These are phyloP conservation scores for Acrocyrtus sp. DNA, from an alignment of 2,888 invertebrate genomes.

Conservation along the genomic window DNA sequence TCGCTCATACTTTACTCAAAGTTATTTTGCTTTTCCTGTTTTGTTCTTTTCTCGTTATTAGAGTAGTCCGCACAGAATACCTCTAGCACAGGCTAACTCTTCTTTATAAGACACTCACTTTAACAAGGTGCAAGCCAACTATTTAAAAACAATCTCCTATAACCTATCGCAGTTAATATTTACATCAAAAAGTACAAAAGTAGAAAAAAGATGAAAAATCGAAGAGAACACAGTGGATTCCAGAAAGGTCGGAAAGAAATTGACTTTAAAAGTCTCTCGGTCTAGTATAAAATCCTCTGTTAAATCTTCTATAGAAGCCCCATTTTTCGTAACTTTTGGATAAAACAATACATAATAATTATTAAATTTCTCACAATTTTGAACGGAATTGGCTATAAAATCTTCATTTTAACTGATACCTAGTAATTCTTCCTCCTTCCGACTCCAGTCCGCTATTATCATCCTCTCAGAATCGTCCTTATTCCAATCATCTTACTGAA, in stretches of 20 bases:
- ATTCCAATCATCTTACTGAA: no score
- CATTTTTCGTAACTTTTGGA: neutral
- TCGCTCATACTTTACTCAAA: constrained; percentile 42
- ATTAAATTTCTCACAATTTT: neutral
- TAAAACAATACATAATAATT: neutral
- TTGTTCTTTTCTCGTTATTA: neutral
- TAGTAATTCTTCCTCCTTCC: no score
- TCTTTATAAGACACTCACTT: constrained; percentile 31
- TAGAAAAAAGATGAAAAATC: constrained; percentile 49
- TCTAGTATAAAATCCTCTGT: no score
- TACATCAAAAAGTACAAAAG: constrained; percentile 42
- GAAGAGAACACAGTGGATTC: constrained; percentile 14
- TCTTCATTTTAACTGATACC: neutral
- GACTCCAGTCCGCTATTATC: no score
- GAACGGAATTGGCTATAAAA: neutral
- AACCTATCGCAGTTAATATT: neutral
- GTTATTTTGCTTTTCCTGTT: neutral
- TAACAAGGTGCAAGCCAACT: constrained; percentile 9
- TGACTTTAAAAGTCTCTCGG: neutral
- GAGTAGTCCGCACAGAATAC: neutral
- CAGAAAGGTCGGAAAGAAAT: neutral
- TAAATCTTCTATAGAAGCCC: neutral
- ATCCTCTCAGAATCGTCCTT: no score
- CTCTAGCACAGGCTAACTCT: no score
- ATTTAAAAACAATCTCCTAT: neutral